Base-by-base conservation (phyloP, 1,140 invertebrate genomes). In the Hycleus cichorii region DNA sequence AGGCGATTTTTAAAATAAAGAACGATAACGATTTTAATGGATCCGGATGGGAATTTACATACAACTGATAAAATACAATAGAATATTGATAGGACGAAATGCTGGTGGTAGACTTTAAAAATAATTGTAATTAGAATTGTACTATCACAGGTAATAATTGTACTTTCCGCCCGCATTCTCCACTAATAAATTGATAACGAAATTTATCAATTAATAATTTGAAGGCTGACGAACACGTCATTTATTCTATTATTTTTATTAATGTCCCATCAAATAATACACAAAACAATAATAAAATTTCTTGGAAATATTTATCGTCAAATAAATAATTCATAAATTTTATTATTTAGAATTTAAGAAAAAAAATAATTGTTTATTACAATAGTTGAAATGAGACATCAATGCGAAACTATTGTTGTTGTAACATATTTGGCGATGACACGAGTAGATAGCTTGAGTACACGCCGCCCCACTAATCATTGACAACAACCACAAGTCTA, bases 131-230 rank as follows among this genome's bases (percentile, higher is more conserved):
- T 18, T 18, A 18, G 18, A 18, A 18, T 18, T 18, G 18, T 18
- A 18, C 18, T 18, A 18, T 18, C 18, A 18, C 7, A 32, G 4
- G 7, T 32, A 32, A 7, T 32, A 5, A 32, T 32, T 32, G 32
- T 32, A 32, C 43, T 58, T 63, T 63, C 62, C 62, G 62, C 62
- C 62, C 62, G 62, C 58, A 64, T 64, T 39, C 27, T 56, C 32
- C 51, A 26, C 45, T 48, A 61, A n/a, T 64, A 61, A 64, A 64
- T 52, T 50, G 59, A 61, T 58, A 61, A 51, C 49, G 47, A 12
- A 42, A 4, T 52, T 55, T 64, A 64, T 64, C 62, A 64, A 58
- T 58, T 50, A 60, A 60, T 32, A 5, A 60, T 53, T 49, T 62
- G 50, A 58, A 50, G 50, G 48, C 27, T 32, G 39, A 39, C 48